Percentiles rank a stretch among this genome's conserved stretches.
phyloP scores from a whole-genome alignment of 2,888 invertebrate species.

The Drosophila melanosoma region DNA sequence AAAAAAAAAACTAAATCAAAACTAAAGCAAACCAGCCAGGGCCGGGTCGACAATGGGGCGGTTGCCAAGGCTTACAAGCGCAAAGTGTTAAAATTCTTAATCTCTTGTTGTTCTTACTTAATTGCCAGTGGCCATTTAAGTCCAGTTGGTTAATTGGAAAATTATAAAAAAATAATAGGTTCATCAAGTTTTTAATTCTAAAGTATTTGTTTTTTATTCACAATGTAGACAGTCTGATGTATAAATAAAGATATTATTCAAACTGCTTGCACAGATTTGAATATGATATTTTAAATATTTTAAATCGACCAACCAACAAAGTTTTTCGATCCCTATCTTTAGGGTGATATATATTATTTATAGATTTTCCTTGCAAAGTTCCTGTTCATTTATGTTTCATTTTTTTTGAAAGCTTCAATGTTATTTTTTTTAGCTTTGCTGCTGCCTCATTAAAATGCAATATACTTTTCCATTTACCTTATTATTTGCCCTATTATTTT shows the following conservation, averaged over 20 bases:
- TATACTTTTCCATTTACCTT: slow-evolving; percentile 40
- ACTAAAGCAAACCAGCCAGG: slow-evolving; percentile 43
- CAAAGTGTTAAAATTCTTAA: slow-evolving; percentile 73
- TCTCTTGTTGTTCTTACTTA: slow-evolving; percentile 26
- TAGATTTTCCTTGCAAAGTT: not conserved
- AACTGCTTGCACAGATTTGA: not conserved
- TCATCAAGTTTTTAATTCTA: not conserved
- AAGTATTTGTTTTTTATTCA: not conserved
- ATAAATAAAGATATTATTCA: not conserved
- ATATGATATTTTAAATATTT: not conserved
- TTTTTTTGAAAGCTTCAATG: slow-evolving; percentile 34
- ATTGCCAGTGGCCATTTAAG: slow-evolving; percentile 29
- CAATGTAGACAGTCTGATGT: not conserved
- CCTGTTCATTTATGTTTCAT: slow-evolving; percentile 17
- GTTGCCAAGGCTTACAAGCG: slow-evolving; percentile 66
- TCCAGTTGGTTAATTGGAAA: slow-evolving; percentile 12
- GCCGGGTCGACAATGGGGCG: slow-evolving; percentile 61
- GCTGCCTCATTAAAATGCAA: slow-evolving; percentile 51
- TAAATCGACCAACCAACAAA: not conserved
- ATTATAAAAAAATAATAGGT: slow-evolving; percentile 4
- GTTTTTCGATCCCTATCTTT: not conserved
- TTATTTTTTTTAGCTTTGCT: slow-evolving; percentile 16
- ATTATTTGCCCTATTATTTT: slow-evolving; percentile 49
- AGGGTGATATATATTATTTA: not conserved
- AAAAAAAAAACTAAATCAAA: slow-evolving; percentile 34